Conservation (phyloP, 92 coral and sea anemone species). For the Chrysogorgia sp. region DNA sequence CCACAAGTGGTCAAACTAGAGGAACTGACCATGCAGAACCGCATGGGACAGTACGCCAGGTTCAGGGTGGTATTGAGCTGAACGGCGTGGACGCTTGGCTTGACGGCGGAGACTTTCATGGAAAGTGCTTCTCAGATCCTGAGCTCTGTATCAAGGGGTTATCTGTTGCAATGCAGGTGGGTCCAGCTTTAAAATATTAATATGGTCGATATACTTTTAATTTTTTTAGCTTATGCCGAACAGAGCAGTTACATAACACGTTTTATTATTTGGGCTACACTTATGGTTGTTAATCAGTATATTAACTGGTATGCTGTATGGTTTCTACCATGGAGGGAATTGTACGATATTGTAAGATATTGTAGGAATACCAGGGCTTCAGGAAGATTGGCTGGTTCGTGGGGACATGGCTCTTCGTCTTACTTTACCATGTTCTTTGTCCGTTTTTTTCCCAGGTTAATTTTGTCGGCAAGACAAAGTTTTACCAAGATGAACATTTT, state of each 20-base stretch:
- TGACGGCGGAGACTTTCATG: slow-evolving; percentile 98
- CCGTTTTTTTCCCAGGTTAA: slow-evolving; percentile 63
- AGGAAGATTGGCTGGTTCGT: too few species aligned
- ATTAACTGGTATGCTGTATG: too few species aligned
- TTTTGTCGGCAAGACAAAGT: slow-evolving; percentile 81
- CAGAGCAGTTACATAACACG: too few species aligned
- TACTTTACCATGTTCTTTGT: too few species aligned
- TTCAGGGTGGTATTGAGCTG: slow-evolving; percentile 90
- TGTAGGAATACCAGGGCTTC: too few species aligned
- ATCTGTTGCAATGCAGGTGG: slow-evolving; percentile 91
- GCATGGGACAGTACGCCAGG: slow-evolving; percentile 83
- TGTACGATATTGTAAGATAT: too few species aligned
- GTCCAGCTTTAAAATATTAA: not conserved
- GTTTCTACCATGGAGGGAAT: too few species aligned
- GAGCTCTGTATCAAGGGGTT: slow-evolving; percentile 97
- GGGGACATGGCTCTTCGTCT: too few species aligned
- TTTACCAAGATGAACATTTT: slow-evolving; percentile 85
- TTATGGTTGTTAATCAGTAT: too few species aligned
- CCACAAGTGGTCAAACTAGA: slow-evolving; percentile 80
- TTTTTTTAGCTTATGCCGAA: not conserved
- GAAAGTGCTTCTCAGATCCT: slow-evolving; percentile 98
- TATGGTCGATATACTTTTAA: not conserved
- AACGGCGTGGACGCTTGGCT: slow-evolving; percentile 97
- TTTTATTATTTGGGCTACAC: too few species aligned
- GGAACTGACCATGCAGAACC: slow-evolving; percentile 88